Conservation (phyloP, 2,888 invertebrate species). For the Ectemnius continuus region DNA sequence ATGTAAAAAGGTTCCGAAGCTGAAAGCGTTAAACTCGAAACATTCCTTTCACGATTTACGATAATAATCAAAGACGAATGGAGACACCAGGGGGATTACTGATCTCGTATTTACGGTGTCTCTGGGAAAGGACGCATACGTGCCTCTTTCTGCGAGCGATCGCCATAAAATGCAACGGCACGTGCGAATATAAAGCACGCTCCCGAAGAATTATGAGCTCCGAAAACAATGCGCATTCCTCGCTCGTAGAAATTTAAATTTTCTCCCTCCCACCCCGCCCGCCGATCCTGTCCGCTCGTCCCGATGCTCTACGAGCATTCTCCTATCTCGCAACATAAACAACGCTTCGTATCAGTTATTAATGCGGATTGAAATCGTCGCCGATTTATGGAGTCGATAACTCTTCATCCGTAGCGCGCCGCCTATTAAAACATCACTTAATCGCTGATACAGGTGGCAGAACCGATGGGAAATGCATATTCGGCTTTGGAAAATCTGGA, state of each 20-base stretch:
- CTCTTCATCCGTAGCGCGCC: background rate
- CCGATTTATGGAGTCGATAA: background rate
- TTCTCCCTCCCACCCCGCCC: background rate
- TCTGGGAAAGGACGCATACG: conserved; percentile 22
- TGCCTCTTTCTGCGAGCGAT: conserved; percentile 7
- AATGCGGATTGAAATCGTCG: background rate
- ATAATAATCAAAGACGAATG: too few relatives aligned
- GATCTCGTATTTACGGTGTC: conserved; percentile 38
- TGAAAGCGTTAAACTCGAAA: background rate
- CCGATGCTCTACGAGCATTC: background rate
- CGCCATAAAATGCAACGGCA: conserved; percentile 36
- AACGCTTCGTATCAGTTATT: background rate
- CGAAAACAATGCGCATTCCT: conserved; percentile 12
- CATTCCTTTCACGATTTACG: too few relatives aligned
- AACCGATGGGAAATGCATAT: background rate
- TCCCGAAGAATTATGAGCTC: background rate
- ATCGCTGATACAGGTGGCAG: too few relatives aligned
- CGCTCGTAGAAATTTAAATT: background rate
- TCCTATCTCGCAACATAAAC: background rate
- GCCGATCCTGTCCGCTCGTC: background rate
- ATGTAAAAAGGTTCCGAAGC: background rate
- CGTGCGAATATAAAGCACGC: conserved; percentile 22
- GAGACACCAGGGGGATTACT: background rate
- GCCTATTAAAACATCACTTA: background rate
- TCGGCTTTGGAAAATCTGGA: background rate